A percentile compares a stretch with the other conserved stretches of the same genome.
Conservation (phyloP, 2,888 invertebrate species). For the Oligia latruncula region DNA sequence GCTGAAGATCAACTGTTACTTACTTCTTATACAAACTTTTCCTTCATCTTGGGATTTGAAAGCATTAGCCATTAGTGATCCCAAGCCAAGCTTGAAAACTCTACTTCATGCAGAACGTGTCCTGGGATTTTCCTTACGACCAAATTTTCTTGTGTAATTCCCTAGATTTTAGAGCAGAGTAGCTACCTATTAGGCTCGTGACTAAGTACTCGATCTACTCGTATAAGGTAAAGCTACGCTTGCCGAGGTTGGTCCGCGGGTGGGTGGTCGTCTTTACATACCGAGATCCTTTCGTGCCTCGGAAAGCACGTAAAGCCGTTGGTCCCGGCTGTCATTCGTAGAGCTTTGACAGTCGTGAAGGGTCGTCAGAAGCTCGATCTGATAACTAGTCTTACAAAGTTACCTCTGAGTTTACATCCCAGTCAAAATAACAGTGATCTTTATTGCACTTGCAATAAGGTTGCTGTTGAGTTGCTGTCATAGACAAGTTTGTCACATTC, state of each 20-base stretch:
- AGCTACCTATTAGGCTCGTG: neutral
- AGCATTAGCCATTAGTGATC: constrained; percentile 48
- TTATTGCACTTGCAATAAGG: too few relatives aligned
- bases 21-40: constrained; percentile 28
- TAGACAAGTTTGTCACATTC: too few relatives aligned
- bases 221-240: too few relatives aligned
- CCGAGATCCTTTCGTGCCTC: neutral
- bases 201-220: neutral
- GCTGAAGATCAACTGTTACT: constrained; percentile 27
- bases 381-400: neutral
- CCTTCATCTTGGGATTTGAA: constrained; percentile 34
- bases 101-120: constrained; percentile 16
- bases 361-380: neutral
- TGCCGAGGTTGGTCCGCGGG: neutral
- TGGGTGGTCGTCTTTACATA: neutral
- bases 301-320: neutral
- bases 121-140: constrained; percentile 26
- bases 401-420: too few relatives aligned
- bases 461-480: too few relatives aligned
- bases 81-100: constrained; percentile 28
- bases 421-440: too few relatives aligned
- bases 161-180: neutral
- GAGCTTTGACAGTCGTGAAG: neutral
- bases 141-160: neutral
- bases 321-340: neutral